Evolutionary conservation across 2,113 vertebrate species (phyloP), one percentile per base, ranked within the genome.

Genomic region (Corythornis vintsioides): DNA sequence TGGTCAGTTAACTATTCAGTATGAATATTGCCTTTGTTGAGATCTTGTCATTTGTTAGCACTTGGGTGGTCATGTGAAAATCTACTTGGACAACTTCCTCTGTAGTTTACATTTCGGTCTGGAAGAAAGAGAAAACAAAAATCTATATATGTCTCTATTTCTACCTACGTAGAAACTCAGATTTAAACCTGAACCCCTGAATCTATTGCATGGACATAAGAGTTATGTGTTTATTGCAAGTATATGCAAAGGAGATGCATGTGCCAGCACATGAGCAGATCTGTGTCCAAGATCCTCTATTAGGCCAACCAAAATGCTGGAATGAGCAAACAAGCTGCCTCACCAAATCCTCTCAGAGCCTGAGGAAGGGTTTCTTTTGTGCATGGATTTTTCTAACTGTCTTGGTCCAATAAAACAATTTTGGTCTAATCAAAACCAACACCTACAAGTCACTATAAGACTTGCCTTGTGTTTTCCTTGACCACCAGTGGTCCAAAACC

Each of bases 361-460:
- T 3, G 1, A n/a, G 55, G 50, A 86, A 74, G 3, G 11, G 18
- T 89, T 92, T 55, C 10, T 15, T 52, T 16, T 3, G 5, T 45
- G n/a, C 9, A 15, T 70, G 16, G 47, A 29, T 45, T 85, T 95
- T 76, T 65, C 21, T 76, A 82, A 40, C 5, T 10, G 7, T 78
- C 92, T 91, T 69, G 15, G 59, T 85, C 70, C 65, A 88, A 74
- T 63, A 47, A 90, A 93, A 60, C 1, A 35, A 50, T 63, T 78
- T 71, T 64, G 52, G 35, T 71, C 33, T 80, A 25, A 64, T 47
- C 22, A 77, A 83, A 90, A 88, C 0, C 47, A 75, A 64, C 18
- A 29, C 9, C 19, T 79, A 0, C 0, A 35, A 35, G 35, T 35
- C 18, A n/a, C 38, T 50, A 15, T 29, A 65, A 33, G 59, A 14